Evolutionary conservation across 2,888 invertebrate species (phyloP), one percentile per base, ranked within the genome.

Genomic region (Acronicta psi): DNA sequence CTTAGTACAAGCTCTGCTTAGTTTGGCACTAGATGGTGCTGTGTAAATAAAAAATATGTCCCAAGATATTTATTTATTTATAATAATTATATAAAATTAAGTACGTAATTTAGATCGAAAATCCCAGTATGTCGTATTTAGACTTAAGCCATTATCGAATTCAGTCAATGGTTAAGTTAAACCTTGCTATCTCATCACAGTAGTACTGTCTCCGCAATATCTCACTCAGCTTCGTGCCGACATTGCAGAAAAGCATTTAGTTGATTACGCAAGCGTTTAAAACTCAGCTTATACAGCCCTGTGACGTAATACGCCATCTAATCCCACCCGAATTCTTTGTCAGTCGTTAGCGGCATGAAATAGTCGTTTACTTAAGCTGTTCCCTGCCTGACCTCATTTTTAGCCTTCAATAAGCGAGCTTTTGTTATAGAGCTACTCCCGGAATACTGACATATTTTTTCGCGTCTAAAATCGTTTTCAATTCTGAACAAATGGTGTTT

Each of bases 291-390:
- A 43, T 25, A 43, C 20, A 18, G 36, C 8, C 37, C 36, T 52
- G 44, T 69, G 66, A 69, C 63, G 59, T 59, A 63, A 72, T 59
- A 59, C 54, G 31, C n/a, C 18, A 9, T 60, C 72, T 74, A 59
- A 74, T 60, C 68, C 43, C 38, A 18, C 54, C 59, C 52, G 40
- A 68, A 68, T 71, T 70, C 75, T 75, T 73, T 60, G 68, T 57
- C 49, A 60, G 60, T 60, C 64, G 60, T 75, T 75, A 73, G 75
- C 53, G 60, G 64, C 68, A 70, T 73, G 68, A 73, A 70, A 68
- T 70, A 50, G 70, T 70, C 73, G 60, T 75, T 68, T 73, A 42
- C 60, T 70, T 68, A 75, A 73, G 68, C 75, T 56, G 53, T 68
- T 47, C 50, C 42, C 47, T 43, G 59, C 43, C 73, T 62, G 70